Percentiles rank a stretch among this genome's conserved stretches.
These are phyloP conservation scores for Allygus modestus DNA, from an alignment of 2,888 invertebrate species.

Conservation along the genomic window DNA sequence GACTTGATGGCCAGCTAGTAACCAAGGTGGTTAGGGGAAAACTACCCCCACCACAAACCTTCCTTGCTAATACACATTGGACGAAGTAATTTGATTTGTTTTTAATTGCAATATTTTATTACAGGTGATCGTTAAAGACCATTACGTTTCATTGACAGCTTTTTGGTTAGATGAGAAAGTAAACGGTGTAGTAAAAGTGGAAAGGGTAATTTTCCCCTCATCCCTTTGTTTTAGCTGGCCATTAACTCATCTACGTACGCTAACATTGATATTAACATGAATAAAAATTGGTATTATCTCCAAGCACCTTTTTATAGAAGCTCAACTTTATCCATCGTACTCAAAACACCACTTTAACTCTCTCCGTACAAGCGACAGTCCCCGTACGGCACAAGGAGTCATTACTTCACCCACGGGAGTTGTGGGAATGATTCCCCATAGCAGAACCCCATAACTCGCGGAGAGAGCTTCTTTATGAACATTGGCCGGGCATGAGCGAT, in stretches of 20 bases:
- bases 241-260: not conserved
- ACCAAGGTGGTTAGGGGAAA: no score
- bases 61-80: no score
- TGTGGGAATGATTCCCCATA: slow-evolving; percentile 16
- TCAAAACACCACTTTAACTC: not conserved
- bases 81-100: no score
- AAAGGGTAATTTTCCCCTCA: not conserved
- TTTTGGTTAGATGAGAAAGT: no score
- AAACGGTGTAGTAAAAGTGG: no score
- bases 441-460: slow-evolving; percentile 32
- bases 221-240: not conserved
- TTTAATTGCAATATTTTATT: no score
- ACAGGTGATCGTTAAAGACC: no score
- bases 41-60: no score
- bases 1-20: no score
- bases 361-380: not conserved
- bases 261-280: not conserved
- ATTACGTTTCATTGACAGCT: no score
- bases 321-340: not conserved
- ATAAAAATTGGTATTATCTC: not conserved
- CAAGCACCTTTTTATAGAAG: not conserved
- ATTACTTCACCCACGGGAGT: not conserved
- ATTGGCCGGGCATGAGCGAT: slow-evolving; percentile 24
- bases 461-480: slow-evolving; percentile 50
- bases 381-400: not conserved